Evolutionary conservation across 2,797 vertebrate species (phyloP).

Genomic region (Todus mexicanus): DNA sequence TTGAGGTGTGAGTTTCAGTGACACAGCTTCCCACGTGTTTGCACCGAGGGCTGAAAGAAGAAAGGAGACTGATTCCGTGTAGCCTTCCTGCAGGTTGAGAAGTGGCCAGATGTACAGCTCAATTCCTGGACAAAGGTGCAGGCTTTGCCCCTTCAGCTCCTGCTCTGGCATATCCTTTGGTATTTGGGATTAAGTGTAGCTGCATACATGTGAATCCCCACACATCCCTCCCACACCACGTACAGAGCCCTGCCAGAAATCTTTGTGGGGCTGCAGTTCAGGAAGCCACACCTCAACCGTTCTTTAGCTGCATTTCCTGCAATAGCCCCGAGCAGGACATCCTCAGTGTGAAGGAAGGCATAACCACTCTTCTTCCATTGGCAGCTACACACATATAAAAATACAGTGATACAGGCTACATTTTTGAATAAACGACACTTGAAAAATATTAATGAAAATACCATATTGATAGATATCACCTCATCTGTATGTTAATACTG

Average conservation of each 20-base stretch:
- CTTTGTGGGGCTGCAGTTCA: too few relatives aligned
- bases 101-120: too few relatives aligned
- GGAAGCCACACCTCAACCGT: too few relatives aligned
- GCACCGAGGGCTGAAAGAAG: not conserved
- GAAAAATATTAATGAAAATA: not conserved
- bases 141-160: not conserved
- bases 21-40: not conserved
- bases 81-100: too few relatives aligned
- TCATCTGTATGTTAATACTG: fast-evolving
- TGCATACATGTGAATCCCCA: not conserved
- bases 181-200: not conserved
- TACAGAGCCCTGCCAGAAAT: too few relatives aligned
- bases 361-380: not conserved
- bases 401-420: not conserved
- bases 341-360: not conserved
- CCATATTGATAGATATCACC: fast-evolving
- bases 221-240: too few relatives aligned
- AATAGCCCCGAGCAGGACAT: not conserved
- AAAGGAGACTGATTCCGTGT: too few relatives aligned
- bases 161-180: not conserved
- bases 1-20: not conserved
- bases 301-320: not conserved
- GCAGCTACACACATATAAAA: not conserved
- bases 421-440: not conserved
- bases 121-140: too few relatives aligned